phyloP scores from a whole-genome alignment of 2,888 invertebrate species.

The Microdon myrmicae region DNA sequence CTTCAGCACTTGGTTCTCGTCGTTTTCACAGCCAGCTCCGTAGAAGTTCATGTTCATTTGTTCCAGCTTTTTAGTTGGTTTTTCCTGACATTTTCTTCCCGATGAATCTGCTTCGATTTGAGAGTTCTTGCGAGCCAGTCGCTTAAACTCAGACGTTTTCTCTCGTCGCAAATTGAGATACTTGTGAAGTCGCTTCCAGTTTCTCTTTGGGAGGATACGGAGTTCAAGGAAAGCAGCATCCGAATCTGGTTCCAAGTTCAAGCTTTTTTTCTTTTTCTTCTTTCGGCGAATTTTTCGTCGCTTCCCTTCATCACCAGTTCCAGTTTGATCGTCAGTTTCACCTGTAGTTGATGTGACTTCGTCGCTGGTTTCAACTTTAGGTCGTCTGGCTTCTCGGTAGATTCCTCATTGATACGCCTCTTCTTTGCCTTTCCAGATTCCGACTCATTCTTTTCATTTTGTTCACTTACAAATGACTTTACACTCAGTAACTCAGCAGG shows the following conservation, averaged over 20 bases:
- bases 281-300: constrained; percentile 59
- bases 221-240: constrained; percentile 60
- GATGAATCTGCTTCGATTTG: constrained; percentile 13
- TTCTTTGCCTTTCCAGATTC: constrained; percentile 42
- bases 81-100: constrained; percentile 12
- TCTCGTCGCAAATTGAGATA: constrained; percentile 86
- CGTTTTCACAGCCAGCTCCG: constrained; percentile 61
- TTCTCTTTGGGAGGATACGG: constrained; percentile 71
- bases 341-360: constrained; percentile 29
- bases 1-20: constrained; percentile 46
- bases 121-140: constrained; percentile 68
- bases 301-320: constrained; percentile 19
- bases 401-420: constrained; percentile 26
- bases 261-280: constrained; percentile 55
- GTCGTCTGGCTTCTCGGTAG: constrained; percentile 15
- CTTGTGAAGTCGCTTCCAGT: constrained; percentile 88
- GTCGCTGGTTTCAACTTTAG: constrained; percentile 7
- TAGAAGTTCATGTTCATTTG: constrained; percentile 66
- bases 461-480: constrained; percentile 70
- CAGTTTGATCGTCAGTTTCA: constrained; percentile 29
- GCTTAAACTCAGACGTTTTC: constrained; percentile 81
- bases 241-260: constrained; percentile 60
- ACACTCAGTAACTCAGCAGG: constrained; percentile 80
- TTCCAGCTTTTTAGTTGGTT: constrained; percentile 54
- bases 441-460: constrained; percentile 52